These are phyloP conservation scores for Dermolepida albohirtum DNA, from an alignment of 2,888 invertebrate genomes.

Conservation along the genomic window DNA sequence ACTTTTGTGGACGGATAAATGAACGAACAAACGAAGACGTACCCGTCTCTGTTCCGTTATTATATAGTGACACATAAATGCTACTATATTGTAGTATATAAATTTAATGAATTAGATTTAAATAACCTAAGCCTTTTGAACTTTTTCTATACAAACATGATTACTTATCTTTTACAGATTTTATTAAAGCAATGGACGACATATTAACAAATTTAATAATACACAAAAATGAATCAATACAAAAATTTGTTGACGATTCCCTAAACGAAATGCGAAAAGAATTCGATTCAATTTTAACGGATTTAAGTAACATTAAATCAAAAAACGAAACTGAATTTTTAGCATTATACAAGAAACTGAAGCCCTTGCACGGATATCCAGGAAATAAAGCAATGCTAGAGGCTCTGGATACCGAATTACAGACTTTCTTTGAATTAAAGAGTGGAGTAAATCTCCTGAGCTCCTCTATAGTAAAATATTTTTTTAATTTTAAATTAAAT, in stretches of 20 bases:
- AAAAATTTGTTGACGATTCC: conserved; percentile 7
- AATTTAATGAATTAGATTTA: no score
- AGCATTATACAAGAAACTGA: conserved; percentile 53
- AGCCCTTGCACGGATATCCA: conserved; percentile 57
- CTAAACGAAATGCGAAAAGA: conserved; percentile 22
- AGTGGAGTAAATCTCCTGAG: conserved; percentile 8
- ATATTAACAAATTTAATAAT: conserved; percentile 14
- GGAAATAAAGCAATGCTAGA: conserved; percentile 53
- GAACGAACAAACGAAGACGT: no score
- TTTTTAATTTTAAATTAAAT: no score
- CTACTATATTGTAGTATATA: no score
- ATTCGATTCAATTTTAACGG: conserved; percentile 3
- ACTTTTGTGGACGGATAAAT: no score
- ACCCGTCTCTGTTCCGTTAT: no score
- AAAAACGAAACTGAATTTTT: conserved; percentile 40
- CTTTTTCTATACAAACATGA: no score
- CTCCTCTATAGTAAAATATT: conserved; percentile 10
- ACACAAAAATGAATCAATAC: conserved; percentile 13
- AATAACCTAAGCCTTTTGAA: no score
- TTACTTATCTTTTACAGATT: conserved; percentile 12
- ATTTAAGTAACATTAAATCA: conserved; percentile 39
- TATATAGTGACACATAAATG: no score
- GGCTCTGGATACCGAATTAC: conserved; percentile 52
- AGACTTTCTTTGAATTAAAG: conserved; percentile 24
- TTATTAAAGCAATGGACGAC: conserved; percentile 11